These are phyloP conservation scores for Bicyclus anynana DNA, from an alignment of 1,140 invertebrate species.

Conservation along the genomic window DNA sequence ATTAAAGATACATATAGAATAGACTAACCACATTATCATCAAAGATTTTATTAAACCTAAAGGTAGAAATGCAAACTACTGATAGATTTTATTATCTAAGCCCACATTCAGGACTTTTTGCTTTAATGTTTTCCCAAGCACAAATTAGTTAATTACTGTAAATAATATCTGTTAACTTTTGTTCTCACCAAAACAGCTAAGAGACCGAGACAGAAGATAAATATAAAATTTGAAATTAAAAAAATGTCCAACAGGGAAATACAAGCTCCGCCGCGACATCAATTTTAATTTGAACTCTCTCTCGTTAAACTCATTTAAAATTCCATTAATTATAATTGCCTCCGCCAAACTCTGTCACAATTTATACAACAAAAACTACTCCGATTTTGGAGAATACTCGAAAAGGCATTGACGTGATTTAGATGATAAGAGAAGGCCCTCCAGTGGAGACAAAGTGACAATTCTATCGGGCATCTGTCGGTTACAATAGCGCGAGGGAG, in stretches of 20 bases:
- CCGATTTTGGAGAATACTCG: neutral
- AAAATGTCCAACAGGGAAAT: constrained; percentile 12
- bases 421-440: constrained; percentile 22
- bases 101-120: too few relatives aligned
- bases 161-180: too few relatives aligned
- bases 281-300: constrained; percentile 15
- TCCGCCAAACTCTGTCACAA: constrained; percentile 7
- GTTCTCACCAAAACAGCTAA: too few relatives aligned
- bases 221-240: constrained; percentile 17
- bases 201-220: neutral
- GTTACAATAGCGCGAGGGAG: constrained; percentile 24
- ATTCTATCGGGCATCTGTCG: constrained; percentile 35
- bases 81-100: too few relatives aligned
- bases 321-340: constrained; percentile 22
- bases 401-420: neutral
- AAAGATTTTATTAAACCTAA: too few relatives aligned
- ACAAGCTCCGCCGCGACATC: constrained; percentile 4
- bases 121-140: too few relatives aligned
- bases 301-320: constrained; percentile 17
- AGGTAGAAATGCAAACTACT: too few relatives aligned
- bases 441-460: constrained; percentile 23
- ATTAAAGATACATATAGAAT: too few relatives aligned
- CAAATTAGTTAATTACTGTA: too few relatives aligned
- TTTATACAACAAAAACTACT: constrained; percentile 11
- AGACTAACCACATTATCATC: too few relatives aligned